These are phyloP conservation scores for Apostichopus leukothele DNA, from an alignment of 53 echinoderm and acorn worm genomes.

Conservation along the genomic window DNA sequence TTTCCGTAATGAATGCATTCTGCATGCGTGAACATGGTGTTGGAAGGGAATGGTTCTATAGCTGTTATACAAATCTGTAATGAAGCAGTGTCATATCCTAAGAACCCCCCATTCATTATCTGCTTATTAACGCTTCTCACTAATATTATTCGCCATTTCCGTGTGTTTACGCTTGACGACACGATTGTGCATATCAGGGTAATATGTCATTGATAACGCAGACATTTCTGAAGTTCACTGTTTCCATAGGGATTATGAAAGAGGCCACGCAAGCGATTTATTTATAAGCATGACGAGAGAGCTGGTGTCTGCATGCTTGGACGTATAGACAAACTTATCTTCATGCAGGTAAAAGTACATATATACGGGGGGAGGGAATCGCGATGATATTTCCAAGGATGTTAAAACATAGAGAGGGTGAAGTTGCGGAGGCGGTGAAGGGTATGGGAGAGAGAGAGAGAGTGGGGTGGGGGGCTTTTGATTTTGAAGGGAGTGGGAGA, in stretches of 20 bases:
- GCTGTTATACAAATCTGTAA: background rate
- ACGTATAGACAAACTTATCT: too few species aligned
- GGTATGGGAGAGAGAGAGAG: too few species aligned
- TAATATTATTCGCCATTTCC: slow-evolving; percentile 36
- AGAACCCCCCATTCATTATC: slow-evolving; percentile 1
- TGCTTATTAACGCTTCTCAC: slow-evolving; percentile 27
- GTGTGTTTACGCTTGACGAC: slow-evolving; percentile 35
- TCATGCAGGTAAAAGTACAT: too few species aligned
- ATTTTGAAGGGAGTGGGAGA: too few species aligned
- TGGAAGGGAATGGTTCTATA: slow-evolving; percentile 3
- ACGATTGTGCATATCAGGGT: slow-evolving; percentile 29
- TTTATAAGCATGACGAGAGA: background rate
- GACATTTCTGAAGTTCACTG: background rate
- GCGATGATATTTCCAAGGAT: too few species aligned
- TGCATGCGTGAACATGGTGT: slow-evolving; percentile 39
- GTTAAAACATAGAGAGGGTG: too few species aligned
- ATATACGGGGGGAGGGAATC: too few species aligned
- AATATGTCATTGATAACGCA: slow-evolving; percentile 18
- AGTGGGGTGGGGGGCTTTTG: too few species aligned
- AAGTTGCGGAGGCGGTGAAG: too few species aligned
- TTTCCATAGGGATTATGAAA: slow-evolving; percentile 2
- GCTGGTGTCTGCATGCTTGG: background rate
- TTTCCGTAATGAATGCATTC: slow-evolving; percentile 37
- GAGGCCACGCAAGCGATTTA: slow-evolving; percentile 18
- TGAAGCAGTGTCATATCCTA: background rate